phyloP scores from a whole-genome alignment of 2,888 invertebrate species.

The Phortica okadai region DNA sequence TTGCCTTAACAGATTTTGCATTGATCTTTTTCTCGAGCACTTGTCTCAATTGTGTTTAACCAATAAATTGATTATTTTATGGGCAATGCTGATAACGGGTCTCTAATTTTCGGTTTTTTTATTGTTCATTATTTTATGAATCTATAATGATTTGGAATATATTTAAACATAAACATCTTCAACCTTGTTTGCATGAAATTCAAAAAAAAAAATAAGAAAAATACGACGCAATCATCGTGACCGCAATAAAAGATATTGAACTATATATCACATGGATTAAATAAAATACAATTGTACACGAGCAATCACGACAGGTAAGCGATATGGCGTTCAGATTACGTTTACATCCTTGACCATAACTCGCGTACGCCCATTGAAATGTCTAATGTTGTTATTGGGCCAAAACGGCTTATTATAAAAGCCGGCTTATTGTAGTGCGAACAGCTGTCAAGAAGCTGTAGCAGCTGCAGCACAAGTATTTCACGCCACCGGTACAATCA shows the following conservation, averaged over 20 bases:
- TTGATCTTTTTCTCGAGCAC: neutral
- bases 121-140: neutral
- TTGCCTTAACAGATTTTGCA: constrained; percentile 1
- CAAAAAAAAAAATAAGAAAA: too few species aligned
- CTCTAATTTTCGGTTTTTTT: neutral
- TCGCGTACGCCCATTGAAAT: neutral
- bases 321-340: too few species aligned
- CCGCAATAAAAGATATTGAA: too few species aligned
- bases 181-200: too few species aligned
- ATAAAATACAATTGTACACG: too few species aligned
- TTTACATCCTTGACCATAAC: neutral
- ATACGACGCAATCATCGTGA: too few species aligned
- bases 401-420: too few species aligned
- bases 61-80: constrained; percentile 58
- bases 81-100: constrained; percentile 17
- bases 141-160: neutral
- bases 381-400: too few species aligned
- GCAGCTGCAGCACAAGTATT: neutral
- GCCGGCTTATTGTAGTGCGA: neutral
- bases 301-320: too few species aligned
- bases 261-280: too few species aligned
- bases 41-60: constrained; percentile 19
- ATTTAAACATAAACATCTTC: neutral
- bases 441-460: neutral
- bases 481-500: neutral